Evolutionary conservation across 2,797 vertebrate species (phyloP), one percentile per base, ranked within the genome.

Genomic region (Mastacembelus armatus): DNA sequence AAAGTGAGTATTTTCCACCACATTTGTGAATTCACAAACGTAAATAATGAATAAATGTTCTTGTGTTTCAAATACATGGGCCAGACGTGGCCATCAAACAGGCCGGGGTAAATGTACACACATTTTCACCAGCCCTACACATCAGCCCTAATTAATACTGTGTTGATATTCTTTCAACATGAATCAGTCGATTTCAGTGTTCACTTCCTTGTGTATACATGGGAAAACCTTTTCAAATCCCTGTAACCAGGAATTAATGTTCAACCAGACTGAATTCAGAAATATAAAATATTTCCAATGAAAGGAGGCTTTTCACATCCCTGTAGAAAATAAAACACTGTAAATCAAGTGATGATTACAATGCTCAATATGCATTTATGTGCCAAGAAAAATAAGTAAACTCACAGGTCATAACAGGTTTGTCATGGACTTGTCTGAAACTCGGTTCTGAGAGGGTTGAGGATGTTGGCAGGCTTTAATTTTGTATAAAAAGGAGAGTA

Each of bases 1-100:
- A 92, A 85, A 62, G 93, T 94, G 29, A 88, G 90, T 84, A 54
- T 78, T 52, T 44, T 39, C 18, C 5, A 4, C 29, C 30, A 10
- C 29, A 30, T 10, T 30, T n/a, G n/a, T n/a, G n/a, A n/a, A n/a
- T n/a, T n/a, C n/a, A n/a, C n/a, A n/a, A n/a, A n/a, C n/a, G n/a
- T n/a, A n/a, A n/a, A n/a, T n/a, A n/a, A n/a, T n/a, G n/a, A n/a
- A n/a, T n/a, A n/a, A n/a, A n/a, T n/a, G n/a, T n/a, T n/a, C n/a
- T n/a, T n/a, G n/a, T n/a, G n/a, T n/a, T n/a, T n/a, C n/a, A n/a
- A n/a, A n/a, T n/a, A n/a, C n/a, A n/a, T n/a, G n/a, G n/a, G n/a
- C n/a, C n/a, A n/a, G n/a, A n/a, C n/a, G n/a, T n/a, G n/a, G n/a
- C n/a, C n/a, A n/a, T n/a, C n/a, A n/a, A n/a, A n/a, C n/a, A n/a